Evolutionary conservation across 2,113 vertebrate species (phyloP).

Genomic region (Tor tambroides): DNA sequence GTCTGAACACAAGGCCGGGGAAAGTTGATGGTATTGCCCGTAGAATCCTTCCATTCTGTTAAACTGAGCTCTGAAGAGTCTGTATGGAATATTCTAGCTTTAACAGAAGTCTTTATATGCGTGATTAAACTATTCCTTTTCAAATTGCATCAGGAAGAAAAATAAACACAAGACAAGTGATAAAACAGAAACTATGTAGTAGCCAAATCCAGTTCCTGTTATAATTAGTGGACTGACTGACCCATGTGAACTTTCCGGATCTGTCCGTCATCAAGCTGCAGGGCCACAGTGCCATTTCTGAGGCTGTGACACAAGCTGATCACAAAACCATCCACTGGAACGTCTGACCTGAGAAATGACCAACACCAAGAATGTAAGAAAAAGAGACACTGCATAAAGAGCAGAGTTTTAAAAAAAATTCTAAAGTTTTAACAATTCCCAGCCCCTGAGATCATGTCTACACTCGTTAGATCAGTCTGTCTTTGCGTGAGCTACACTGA

Average conservation of each 20-base stretch:
- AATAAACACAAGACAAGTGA: not conserved
- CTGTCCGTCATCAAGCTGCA: slow-evolving; percentile 84
- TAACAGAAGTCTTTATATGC: not conserved
- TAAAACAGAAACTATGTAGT: not conserved
- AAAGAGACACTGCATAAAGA: not conserved
- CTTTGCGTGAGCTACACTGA: not conserved
- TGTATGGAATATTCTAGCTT: slow-evolving; percentile 57
- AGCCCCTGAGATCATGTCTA: not conserved
- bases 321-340: slow-evolving; percentile 81
- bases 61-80: slow-evolving; percentile 74
- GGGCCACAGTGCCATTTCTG: slow-evolving; percentile 77
- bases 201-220: not conserved
- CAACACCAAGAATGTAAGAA: not conserved
- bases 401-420: not conserved
- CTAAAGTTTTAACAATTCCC: not conserved
- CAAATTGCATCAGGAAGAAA: no score
- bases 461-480: not conserved
- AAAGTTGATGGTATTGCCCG: slow-evolving; percentile 75
- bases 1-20: slow-evolving; percentile 82
- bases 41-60: slow-evolving; percentile 77
- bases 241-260: slow-evolving; percentile 86
- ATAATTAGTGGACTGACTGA: slow-evolving; percentile 67
- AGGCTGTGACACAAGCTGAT: slow-evolving; percentile 79
- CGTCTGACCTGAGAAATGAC: slow-evolving; percentile 71
- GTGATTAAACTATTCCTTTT: not conserved